Conservation (phyloP, 2,113 vertebrate species). For the Osmerus mordax region DNA sequence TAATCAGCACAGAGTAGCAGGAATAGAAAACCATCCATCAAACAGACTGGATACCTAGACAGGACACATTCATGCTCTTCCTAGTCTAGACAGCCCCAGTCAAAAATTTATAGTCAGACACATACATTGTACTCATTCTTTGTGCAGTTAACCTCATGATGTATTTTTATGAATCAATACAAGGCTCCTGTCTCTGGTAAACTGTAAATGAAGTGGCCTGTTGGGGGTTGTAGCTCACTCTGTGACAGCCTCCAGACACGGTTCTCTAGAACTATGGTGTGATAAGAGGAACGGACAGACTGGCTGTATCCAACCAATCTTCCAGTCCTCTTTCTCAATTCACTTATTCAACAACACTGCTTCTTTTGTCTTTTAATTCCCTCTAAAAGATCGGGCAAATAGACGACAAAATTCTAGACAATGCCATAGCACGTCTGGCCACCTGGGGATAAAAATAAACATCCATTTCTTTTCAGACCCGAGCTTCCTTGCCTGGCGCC, state of each 20-base stretch:
- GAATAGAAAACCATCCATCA: constrained; percentile 44
- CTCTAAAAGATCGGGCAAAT: not conserved
- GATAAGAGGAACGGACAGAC: no score
- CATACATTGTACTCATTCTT: no score
- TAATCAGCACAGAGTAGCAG: constrained; percentile 30
- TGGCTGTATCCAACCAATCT: not conserved
- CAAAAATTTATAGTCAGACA: not conserved
- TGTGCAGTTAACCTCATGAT: constrained; percentile 1
- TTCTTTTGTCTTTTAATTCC: not conserved
- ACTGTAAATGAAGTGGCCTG: no score
- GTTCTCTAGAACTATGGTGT: no score
- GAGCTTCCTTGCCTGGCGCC: not conserved
- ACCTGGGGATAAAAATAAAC: constrained; percentile 28
- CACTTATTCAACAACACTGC: not conserved
- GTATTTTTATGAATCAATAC: not conserved
- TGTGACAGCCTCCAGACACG: no score
- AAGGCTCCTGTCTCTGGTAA: no score
- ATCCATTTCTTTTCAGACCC: constrained; percentile 8
- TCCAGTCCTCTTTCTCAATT: not conserved
- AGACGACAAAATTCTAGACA: not conserved
- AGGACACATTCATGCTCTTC: constrained; percentile 19
- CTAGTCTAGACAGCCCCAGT: constrained; percentile 9
- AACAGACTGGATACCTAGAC: not conserved
- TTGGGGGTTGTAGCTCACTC: no score
- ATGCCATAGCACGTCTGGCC: not conserved